Base-by-base conservation (phyloP, 2,797 vertebrate species). In the Brachyrhaphis roseni region DNA sequence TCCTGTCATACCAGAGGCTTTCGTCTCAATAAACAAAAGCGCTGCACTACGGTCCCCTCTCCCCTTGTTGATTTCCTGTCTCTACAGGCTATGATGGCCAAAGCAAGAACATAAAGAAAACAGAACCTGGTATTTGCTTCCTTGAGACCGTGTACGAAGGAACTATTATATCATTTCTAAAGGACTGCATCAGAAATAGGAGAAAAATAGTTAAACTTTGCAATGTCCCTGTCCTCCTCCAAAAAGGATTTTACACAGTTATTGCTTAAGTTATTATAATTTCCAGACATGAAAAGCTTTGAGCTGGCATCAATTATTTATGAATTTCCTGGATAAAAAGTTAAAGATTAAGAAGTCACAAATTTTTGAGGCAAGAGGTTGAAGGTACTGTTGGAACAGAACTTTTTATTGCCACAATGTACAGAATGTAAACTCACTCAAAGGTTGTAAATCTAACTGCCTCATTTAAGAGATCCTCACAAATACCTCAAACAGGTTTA, bases 1-100 rank as follows among this genome's bases (percentile, higher is more conserved):
- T 92, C 89, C 85, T 91, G 84, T 86, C 91, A 91, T 93, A 90
- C 89, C 90, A 91, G 77, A 89, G 85, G 87, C 75, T 82, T 88
- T 86, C 66, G 68, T 85, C 87, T 90, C 87, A 84, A 89, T 91
- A 93, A 91, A 93, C 86, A 91, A 86, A 78, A 86, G 82, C 66
- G 73, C 76, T 79, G 77, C 80, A 84, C 81, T 76, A 34, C 13
- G 81, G 59, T 86, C 81, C 39, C 73, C 77, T 43, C 68, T 80
- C 75, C 79, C 78, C 46, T 79, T 82, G 80, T 84, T 91, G 77
- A 93, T 92, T 91, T 92, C 89, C 90, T 90, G 87, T 85, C 66
- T 84, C 72, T 59, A 12, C 53, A 28, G 76, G 72, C 62, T 82
- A 16, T 43, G 41, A 80, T 46, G 49, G 82, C 55, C 76, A 57